These are phyloP conservation scores for Gambusia yucatana DNA, from an alignment of 2,797 vertebrate genomes.

Conservation along the genomic window DNA sequence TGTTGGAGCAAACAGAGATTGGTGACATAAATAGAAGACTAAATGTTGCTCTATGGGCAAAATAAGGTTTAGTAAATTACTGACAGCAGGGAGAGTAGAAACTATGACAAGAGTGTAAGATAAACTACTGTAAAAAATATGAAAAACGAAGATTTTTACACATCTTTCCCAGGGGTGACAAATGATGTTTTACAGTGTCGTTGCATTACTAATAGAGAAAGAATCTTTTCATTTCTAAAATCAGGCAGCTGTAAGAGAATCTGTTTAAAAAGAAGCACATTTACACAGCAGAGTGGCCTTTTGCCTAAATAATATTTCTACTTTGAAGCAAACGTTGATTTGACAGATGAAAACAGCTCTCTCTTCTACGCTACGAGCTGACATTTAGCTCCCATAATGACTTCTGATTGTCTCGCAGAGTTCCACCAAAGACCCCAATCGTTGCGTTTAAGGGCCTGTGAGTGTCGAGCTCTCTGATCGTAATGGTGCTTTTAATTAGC, in stretches of 20 bases:
- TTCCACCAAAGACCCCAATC: conserved; percentile 56
- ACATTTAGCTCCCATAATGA: conserved; percentile 68
- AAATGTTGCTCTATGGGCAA: background rate
- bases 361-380: conserved; percentile 45
- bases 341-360: conserved; percentile 42
- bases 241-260: background rate
- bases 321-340: conserved; percentile 52
- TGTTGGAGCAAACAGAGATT: background rate
- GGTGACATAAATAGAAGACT: background rate
- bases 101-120: background rate
- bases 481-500: conserved; percentile 73
- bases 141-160: background rate
- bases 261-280: conserved; percentile 4
- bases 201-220: background rate
- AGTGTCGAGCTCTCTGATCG: conserved; percentile 65
- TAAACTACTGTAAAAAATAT: background rate
- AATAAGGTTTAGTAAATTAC: background rate
- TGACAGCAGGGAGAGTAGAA: background rate
- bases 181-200: background rate
- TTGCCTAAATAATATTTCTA: conserved; percentile 38
- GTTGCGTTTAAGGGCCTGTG: conserved; percentile 49
- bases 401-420: conserved; percentile 59
- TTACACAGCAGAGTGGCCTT: background rate
- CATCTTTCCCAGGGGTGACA: background rate
- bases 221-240: background rate